phyloP scores from a whole-genome alignment of 1,140 invertebrate genomes.

The Ganaspis sp. region DNA sequence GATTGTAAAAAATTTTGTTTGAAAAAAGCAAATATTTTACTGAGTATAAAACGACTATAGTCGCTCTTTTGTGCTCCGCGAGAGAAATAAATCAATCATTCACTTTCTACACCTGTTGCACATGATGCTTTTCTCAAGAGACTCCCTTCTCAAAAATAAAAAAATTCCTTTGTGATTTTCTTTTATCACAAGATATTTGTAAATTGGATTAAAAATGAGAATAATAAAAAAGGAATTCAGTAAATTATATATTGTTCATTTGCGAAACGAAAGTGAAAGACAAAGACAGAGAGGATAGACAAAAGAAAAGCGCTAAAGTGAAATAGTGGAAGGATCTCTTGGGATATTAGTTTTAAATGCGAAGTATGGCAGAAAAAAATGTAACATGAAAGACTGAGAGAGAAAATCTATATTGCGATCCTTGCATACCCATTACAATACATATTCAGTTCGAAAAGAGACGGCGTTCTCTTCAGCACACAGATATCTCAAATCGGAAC shows the following conservation, averaged over 20 bases:
- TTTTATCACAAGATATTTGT: too few species aligned
- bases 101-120: too few species aligned
- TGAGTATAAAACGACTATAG: too few species aligned
- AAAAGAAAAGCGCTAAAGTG: not conserved
- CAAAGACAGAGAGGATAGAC: not conserved
- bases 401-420: slow-evolving; percentile 11
- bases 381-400: not conserved
- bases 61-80: too few species aligned
- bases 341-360: slow-evolving; percentile 23
- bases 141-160: too few species aligned
- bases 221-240: slow-evolving; percentile 38
- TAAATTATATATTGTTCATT: slow-evolving; percentile 43
- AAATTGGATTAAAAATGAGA: too few species aligned
- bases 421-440: slow-evolving; percentile 60
- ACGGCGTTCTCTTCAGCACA: slow-evolving; percentile 49
- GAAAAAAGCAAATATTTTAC: too few species aligned
- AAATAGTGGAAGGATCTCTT: slow-evolving; percentile 5
- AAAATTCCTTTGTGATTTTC: not conserved
- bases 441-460: slow-evolving; percentile 48
- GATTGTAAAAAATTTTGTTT: too few species aligned
- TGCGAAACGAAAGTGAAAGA: slow-evolving; percentile 43
- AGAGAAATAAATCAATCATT: too few species aligned
- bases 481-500: slow-evolving; percentile 62
- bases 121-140: too few species aligned
- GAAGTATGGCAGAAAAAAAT: slow-evolving; percentile 5